These are phyloP conservation scores for Orthonychiurus folsomi DNA, from an alignment of 2,888 invertebrate genomes.

Conservation along the genomic window DNA sequence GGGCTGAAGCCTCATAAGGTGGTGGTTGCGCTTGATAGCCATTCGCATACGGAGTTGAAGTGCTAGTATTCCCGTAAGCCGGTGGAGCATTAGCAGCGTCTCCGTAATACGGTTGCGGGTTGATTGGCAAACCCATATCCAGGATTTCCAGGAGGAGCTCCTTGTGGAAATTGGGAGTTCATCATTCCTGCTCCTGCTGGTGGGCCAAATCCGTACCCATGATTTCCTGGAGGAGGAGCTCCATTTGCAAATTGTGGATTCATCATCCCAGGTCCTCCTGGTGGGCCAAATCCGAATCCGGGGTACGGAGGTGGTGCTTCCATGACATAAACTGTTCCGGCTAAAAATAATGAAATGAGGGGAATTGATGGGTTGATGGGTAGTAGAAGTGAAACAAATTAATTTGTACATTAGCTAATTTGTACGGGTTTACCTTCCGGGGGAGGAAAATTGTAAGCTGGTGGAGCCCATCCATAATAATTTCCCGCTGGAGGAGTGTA, in stretches of 20 bases:
- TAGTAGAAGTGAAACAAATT: too few relatives aligned
- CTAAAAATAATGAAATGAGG: constrained; percentile 34
- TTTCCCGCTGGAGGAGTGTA: constrained; percentile 43
- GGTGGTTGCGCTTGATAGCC: neutral
- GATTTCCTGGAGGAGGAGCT: too few relatives aligned
- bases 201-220: too few relatives aligned
- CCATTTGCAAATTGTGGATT: neutral
- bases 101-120: too few relatives aligned
- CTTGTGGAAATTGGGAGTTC: too few relatives aligned
- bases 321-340: constrained; percentile 46
- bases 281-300: constrained; percentile 40
- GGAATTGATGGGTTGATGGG: neutral
- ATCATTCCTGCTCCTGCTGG: too few relatives aligned
- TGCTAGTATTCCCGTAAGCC: too few relatives aligned
- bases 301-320: constrained; percentile 51
- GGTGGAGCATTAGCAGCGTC: neutral
- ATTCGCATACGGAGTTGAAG: too few relatives aligned
- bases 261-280: too few relatives aligned
- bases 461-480: constrained; percentile 89
- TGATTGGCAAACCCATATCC: too few relatives aligned
- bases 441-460: constrained; percentile 58
- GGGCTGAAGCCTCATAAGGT: neutral
- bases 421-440: constrained; percentile 44
- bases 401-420: constrained; percentile 2
- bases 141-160: too few relatives aligned